Base-by-base conservation (phyloP, 2,888 invertebrate genomes). In the Eupithecia insigniata region DNA sequence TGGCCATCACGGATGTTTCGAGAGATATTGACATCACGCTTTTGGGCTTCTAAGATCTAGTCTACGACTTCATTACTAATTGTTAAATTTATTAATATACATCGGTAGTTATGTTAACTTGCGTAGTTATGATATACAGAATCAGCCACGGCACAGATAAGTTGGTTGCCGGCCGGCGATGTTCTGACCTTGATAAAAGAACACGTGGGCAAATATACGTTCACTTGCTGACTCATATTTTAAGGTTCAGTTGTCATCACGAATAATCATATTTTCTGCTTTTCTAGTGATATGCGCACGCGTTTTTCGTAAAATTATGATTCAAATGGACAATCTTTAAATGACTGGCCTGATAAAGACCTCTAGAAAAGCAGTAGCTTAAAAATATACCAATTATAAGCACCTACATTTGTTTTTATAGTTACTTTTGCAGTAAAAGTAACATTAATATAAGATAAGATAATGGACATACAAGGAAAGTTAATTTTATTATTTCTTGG, bases 161-260 rank as follows among this genome's bases (percentile, higher is more conserved):
- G 43, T 30, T 46, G 66, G 46, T 43, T 34, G 46, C 70, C 66
- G 71, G 66, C 62, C 67, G 73, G 67, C 67, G 58, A 67, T 30
- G 66, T 30, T 28, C 22, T 70, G 71, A 70, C 68, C 73, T 73
- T 73, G 71, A 71, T 67, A 69, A 30, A 64, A 66, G 60, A 64
- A 64, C 71, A 71, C 70, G 71, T 66, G 70, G 76, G 32, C 68
- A 51, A 28, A 67, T 14, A 32, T 62, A 70, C 76, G 61, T 66
- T 73, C 73, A 73, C 71, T 72, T 60, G 66, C 70, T 64, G 69
- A 74, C 26, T 64, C 71, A 71, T 28, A 18, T 46, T 46, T 7
- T n/a, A 7, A 60, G n/a, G 32, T 32, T 51, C 8, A 12, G 26
- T 26, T 30, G 30, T 60, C 18, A 30, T 60, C 60, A 30, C 60